Percentiles rank a stretch among this genome's conserved stretches.
Conservation (phyloP, 2,797 vertebrate genomes). For the Gallinago stenura region DNA sequence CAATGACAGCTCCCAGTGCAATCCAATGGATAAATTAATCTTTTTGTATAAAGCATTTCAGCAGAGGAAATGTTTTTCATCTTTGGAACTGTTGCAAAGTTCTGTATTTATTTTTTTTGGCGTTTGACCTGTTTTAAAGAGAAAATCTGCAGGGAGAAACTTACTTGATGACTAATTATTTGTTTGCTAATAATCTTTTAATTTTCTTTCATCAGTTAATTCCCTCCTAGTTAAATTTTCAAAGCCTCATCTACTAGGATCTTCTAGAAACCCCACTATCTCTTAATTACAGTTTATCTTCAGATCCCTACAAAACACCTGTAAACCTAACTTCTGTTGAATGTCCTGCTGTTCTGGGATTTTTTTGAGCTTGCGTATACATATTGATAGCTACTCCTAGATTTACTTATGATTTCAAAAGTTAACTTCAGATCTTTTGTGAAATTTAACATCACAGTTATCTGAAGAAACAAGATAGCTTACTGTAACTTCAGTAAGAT, state of each 20-base stretch:
- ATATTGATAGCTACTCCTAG: background rate
- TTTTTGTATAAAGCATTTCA: background rate
- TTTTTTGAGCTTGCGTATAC: background rate
- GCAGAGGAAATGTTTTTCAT: background rate
- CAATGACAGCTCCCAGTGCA: background rate
- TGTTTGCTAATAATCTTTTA: conserved; percentile 61
- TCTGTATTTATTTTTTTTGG: background rate
- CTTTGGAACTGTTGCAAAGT: background rate
- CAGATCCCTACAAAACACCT: conserved; percentile 9
- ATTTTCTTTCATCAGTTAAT: conserved; percentile 60
- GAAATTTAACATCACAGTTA: background rate
- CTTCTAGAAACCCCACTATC: conserved; percentile 37
- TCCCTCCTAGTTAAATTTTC: conserved; percentile 58
- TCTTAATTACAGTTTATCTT: conserved; percentile 51
- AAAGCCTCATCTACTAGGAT: conserved; percentile 44
- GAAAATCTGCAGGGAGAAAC: conserved; percentile 11
- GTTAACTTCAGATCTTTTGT: background rate
- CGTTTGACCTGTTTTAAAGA: background rate
- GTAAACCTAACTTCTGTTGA: background rate
- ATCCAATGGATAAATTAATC: background rate
- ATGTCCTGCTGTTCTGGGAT: background rate
- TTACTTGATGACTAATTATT: conserved; percentile 62
- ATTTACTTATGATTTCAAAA: conserved; percentile 18
- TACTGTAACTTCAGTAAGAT: background rate
- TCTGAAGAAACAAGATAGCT: background rate